Evolutionary conservation across 1,140 invertebrate species (phyloP).

Genomic region (Hesperophylax magnus): DNA sequence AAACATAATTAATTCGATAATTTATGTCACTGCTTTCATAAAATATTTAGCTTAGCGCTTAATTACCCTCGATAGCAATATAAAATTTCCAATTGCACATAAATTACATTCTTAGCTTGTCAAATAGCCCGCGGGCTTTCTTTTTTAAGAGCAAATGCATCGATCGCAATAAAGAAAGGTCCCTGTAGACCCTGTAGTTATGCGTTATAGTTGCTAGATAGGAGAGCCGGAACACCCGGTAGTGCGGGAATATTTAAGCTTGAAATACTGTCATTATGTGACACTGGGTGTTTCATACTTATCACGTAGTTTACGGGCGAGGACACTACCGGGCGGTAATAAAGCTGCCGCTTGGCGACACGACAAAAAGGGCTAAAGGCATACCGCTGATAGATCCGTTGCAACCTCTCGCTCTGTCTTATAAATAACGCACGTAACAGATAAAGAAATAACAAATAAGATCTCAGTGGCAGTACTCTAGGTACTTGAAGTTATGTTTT

Average conservation of each 20-base stretch:
- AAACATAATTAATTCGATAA: no score
- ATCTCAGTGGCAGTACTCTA: no score
- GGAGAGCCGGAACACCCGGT: conserved; percentile 1
- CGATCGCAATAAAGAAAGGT: conserved; percentile 32
- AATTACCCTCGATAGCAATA: background rate
- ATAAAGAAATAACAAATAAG: no score
- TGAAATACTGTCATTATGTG: conserved; percentile 57
- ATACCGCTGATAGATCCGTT: no score
- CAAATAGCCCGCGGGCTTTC: conserved; percentile 26
- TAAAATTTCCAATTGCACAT: conserved; percentile 33
- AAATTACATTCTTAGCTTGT: conserved; percentile 34
- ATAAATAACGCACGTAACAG: no score
- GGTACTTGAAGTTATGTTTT: background rate
- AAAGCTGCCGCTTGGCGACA: conserved; percentile 43
- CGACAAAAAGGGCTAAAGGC: background rate
- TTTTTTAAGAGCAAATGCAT: conserved; percentile 32
- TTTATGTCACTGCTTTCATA: no score
- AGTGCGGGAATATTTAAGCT: conserved; percentile 50
- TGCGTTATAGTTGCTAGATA: background rate
- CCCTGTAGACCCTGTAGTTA: background rate
- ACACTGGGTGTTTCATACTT: conserved; percentile 55
- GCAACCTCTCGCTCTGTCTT: no score
- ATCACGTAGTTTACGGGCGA: conserved; percentile 55
- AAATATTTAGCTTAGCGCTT: no score
- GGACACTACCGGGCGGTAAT: conserved; percentile 40